These are phyloP conservation scores for Spheniscus mendiculus DNA, from an alignment of 2,113 vertebrate genomes.

Conservation along the genomic window DNA sequence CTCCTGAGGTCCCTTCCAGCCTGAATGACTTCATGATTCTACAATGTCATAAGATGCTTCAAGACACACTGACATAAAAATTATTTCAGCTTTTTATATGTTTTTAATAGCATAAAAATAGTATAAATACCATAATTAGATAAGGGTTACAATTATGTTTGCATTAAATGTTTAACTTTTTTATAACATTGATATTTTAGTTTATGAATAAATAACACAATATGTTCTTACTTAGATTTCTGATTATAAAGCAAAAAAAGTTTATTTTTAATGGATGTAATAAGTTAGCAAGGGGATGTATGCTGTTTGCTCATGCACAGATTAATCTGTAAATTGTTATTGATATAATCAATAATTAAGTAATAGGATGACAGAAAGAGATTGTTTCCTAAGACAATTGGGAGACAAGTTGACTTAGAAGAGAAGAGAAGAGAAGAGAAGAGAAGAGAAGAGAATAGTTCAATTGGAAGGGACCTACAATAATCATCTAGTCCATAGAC, in stretches of 20 bases:
- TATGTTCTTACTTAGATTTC: not conserved
- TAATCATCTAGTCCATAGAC: too few species aligned
- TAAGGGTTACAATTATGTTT: not conserved
- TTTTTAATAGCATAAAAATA: not conserved
- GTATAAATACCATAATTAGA: not conserved
- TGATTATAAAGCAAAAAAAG: not conserved
- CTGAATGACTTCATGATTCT: not conserved
- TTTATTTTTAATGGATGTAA: not conserved
- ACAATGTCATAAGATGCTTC: not conserved
- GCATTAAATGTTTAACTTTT: not conserved
- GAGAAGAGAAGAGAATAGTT: too few species aligned
- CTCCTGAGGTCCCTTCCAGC: not conserved
- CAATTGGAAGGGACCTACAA: too few species aligned
- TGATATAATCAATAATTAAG: not conserved
- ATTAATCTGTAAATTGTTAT: not conserved
- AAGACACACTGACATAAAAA: not conserved
- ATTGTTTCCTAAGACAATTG: not conserved
- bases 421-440: too few species aligned
- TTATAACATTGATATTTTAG: not conserved
- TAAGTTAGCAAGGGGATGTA: not conserved
- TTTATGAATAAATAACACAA: not conserved
- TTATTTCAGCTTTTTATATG: not conserved
- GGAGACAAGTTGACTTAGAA: not conserved
- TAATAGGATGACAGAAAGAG: not conserved
- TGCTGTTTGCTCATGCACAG: not conserved